Conservation (phyloP, 2,113 vertebrate species). For the Onychostruthus taczanowskii region DNA sequence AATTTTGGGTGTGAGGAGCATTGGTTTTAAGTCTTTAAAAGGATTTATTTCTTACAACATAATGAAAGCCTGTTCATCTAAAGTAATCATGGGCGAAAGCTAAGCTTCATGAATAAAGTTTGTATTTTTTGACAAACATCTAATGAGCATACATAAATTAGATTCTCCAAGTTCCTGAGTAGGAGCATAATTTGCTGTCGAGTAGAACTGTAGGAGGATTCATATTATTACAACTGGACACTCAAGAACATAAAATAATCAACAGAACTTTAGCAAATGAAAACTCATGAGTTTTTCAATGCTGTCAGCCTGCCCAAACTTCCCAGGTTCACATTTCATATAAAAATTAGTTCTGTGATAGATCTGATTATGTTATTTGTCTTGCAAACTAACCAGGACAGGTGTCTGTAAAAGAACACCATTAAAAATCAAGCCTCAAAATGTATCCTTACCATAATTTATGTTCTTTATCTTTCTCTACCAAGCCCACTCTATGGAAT, state of each 20-base stretch:
- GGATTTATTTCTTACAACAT: constrained; percentile 39
- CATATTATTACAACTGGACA: background rate
- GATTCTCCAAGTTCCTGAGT: background rate
- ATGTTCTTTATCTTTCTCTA: background rate
- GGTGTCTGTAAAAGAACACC: background rate
- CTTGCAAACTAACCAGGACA: background rate
- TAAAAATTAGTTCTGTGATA: background rate
- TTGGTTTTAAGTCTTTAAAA: constrained; percentile 41
- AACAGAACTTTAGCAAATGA: background rate
- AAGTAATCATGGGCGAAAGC: background rate
- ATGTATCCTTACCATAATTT: background rate
- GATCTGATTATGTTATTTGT: background rate
- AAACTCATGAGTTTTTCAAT: background rate
- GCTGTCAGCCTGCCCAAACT: background rate
- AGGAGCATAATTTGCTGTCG: background rate
- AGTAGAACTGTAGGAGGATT: background rate
- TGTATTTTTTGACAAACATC: constrained; percentile 21
- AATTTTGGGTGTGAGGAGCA: constrained; percentile 21
- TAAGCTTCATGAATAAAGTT: constrained; percentile 29
- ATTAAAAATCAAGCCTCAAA: background rate
- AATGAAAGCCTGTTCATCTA: constrained; percentile 5
- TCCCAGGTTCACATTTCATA: background rate
- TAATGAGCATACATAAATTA: constrained; percentile 9
- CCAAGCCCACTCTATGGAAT: background rate
- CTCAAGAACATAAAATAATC: background rate